Conservation (phyloP, 2,888 invertebrate genomes). For the Megamerina dolium region DNA sequence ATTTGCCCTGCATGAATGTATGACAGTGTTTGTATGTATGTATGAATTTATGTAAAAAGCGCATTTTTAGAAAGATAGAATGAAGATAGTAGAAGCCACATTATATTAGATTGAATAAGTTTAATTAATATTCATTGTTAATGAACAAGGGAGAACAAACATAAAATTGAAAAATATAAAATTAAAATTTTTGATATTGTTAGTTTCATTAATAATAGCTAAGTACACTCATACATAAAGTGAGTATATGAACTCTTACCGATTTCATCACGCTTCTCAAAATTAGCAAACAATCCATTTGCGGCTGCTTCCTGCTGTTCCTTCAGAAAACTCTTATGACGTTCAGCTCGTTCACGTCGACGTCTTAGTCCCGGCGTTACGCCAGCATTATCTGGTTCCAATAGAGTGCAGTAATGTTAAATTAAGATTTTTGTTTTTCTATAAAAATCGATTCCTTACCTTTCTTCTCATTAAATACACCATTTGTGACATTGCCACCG, state of each 20-base stretch:
- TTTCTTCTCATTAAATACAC: slow-evolving; percentile 42
- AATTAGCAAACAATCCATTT: slow-evolving; percentile 36
- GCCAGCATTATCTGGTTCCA: slow-evolving; percentile 55
- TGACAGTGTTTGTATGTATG: not conserved
- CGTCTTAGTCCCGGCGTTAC: slow-evolving; percentile 75
- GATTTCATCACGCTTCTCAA: slow-evolving; percentile 40
- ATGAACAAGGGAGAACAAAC: slow-evolving; percentile 9
- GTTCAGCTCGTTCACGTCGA: slow-evolving; percentile 74
- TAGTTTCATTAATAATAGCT: slow-evolving; percentile 3
- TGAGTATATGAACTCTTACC: slow-evolving; percentile 31
- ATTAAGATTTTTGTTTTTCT: no score
- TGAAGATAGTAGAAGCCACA: not conserved
- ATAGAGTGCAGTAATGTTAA: no score
- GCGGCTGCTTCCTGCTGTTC: slow-evolving; percentile 69
- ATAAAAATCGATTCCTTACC: no score
- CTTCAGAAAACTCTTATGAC: slow-evolving; percentile 76
- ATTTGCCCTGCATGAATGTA: slow-evolving; percentile 37
- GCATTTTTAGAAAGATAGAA: slow-evolving; percentile 1
- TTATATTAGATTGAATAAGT: not conserved
- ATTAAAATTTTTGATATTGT: slow-evolving; percentile 2
- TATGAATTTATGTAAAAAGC: slow-evolving; percentile 1
- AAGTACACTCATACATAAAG: not conserved
- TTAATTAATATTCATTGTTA: slow-evolving; percentile 13
- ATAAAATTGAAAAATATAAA: slow-evolving; percentile 9
- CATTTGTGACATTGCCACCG: no score